Evolutionary conservation across 1,140 invertebrate species (phyloP), one percentile per base, ranked within the genome.

Genomic region (Doryteuthis pealeii): DNA sequence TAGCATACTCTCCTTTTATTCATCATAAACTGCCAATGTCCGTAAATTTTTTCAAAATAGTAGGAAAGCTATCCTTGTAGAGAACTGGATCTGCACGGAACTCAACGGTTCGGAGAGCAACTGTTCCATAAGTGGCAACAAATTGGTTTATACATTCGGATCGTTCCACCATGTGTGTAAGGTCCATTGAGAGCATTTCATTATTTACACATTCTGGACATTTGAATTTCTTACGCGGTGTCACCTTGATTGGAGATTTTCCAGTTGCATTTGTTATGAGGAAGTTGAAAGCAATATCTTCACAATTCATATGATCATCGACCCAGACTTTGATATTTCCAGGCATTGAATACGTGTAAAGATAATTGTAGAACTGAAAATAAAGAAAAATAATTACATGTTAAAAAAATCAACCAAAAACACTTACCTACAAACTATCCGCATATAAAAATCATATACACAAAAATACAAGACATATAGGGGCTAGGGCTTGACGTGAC

Each of bases 221-320:
- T 87, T 97, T 96, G 89, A 99, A 99, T 85, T 99, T 99, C 84
- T 98, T 98, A n/a, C 96, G 91, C 0, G 96, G 96, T 1, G 95
- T 93, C n/a, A 98, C 94, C 90, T 98, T 98, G 67, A 98, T 96
- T 0, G 96, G 96, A 28, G 95, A 92, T 90, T 97, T 97, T 2
- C 96, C 91, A 0, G 97, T 99, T 33, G 99, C 90, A 86, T 99
- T 97, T 15, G 97, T 94, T 35, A 99, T 95, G 0, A 99, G 91
- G 89, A 99, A 99, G 87, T 99, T 99, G 96, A 99, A 99, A 3
- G 98, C 97, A 80, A 99, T 98, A 88, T 99, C 98, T 89, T 99
- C 98, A 89, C 98, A 99, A 87, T 99, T 99, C 95, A 98, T 99
- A 81, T 95, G 96, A 85, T 99, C 95, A 88, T 99, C 97, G 8